These are phyloP conservation scores for Oxygymnocypris stewartii DNA, from an alignment of 2,113 vertebrate species.

Conservation along the genomic window DNA sequence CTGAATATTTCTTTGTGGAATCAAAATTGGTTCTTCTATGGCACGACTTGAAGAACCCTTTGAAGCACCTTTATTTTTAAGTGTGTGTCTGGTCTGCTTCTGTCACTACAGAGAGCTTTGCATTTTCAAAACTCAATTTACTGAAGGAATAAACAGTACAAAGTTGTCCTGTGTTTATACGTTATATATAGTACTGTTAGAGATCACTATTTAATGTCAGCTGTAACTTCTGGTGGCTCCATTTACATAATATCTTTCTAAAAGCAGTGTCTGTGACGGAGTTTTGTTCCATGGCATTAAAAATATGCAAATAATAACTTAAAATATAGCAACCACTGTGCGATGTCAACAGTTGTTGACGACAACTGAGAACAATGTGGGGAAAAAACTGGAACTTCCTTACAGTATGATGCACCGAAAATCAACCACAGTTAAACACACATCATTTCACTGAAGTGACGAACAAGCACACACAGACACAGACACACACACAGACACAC, in stretches of 20 bases:
- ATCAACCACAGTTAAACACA: background rate
- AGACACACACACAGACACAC: background rate
- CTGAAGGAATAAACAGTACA: constrained; percentile 18
- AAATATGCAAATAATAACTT: background rate
- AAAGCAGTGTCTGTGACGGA: background rate
- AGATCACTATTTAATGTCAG: constrained; percentile 25
- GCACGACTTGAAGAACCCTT: no score
- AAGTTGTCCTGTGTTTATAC: background rate
- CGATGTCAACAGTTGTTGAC: no score
- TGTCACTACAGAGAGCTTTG: constrained; percentile 9
- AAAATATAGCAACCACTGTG: background rate
- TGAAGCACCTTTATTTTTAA: no score
- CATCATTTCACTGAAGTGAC: constrained; percentile 9
- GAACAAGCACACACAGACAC: background rate
- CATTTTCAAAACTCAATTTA: background rate
- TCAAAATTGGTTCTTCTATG: no score
- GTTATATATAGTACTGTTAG: background rate
- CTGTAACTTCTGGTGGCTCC: background rate
- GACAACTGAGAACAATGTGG: background rate
- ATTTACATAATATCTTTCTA: background rate
- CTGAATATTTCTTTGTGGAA: no score
- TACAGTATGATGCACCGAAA: constrained; percentile 31
- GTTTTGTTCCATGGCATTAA: background rate
- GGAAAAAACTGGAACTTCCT: background rate
- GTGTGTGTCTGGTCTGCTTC: background rate